Evolutionary conservation across 2,888 invertebrate species (phyloP), one percentile per base, ranked within the genome.

Genomic region (Sipha maydis): DNA sequence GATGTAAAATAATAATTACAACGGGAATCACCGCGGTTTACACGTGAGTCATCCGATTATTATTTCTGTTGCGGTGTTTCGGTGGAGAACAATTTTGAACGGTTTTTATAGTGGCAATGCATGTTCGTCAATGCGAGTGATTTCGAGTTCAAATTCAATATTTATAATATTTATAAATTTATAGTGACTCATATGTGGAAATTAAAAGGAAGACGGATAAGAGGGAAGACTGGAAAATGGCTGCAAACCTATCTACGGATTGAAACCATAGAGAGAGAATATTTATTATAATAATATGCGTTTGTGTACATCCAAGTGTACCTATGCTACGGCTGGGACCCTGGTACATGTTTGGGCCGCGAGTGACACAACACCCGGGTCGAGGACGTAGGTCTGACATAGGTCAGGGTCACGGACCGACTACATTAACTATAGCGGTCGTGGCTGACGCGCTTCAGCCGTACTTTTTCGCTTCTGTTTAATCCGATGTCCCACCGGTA

Each of bases 341-440:
- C 75, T 84, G 75, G 83, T 84, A 61, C 61, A n/a, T 25, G 75
- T 73, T 84, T 75, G 67, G 48, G 83, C 83, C 75, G 56, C 75
- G 75, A 84, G 83, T 84, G 83, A 84, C 83, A 84, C 75, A 83
- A 83, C 54, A 19, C 41, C 17, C 71, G 21, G 3, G 25, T 71
- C 83, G 83, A 28, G 61, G 61, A 69, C 80, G 28, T 48, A 48
- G n/a, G 54, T n/a, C n/a, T n/a, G n/a, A 31, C 21, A 31, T 84
- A 84, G 83, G 83, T 84, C 75, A 84, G 73, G 69, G 82, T 83
- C 69, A 28, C 31, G 71, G 69, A n/a, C 34, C 34, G n/a, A n/a
- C n/a, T n/a, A 31, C 71, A 14, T 14, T 48, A 0, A 14, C 48
- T 48, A 48, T 48, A 3, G 14, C 3, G 71, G 71, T 71, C 71